Evolutionary conservation across 2,888 invertebrate species (phyloP), one percentile per base, ranked within the genome.

Genomic region (Cephus runcator): DNA sequence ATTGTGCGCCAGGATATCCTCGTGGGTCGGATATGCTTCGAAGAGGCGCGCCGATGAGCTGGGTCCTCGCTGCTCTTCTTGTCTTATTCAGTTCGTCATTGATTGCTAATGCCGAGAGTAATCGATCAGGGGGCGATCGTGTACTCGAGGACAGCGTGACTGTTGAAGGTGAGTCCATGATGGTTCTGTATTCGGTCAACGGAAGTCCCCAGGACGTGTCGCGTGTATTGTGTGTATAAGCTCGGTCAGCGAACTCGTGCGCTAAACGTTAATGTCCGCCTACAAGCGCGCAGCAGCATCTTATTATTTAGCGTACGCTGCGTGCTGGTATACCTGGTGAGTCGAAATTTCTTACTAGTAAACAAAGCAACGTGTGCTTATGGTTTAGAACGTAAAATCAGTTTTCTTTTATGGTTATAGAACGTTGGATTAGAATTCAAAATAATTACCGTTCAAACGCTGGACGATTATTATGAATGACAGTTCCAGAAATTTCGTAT

Each of bases 111-210:
- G 56, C 56, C 9, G 23, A 23, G 9, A 56, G 56, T 56, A 56
- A 23, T 56, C 56, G 23, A 56, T 23, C 56, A 23, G 56, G 56
- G 56, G 56, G 23, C 56, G 56, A 56, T 1, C 56, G 23, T 56
- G 15, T 56, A 23, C 56, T 92, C 3, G 91, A 93, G 35, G 93
- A 93, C 88, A 92, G 93, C 79, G 92, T 93, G 83, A 90, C 93
- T 83, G 84, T 93, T 78, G 92, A 92, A 84, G 93, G 93, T 93
- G 86, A 92, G 92, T 77, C 12, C n/a, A 34, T 73, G 73, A 56
- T 69, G 76, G 76, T 82, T 79, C 85, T 81, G 73, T 83, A 83
- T 76, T 83, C 81, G 83, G 83, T 75, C 73, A 86, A 80, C 86
- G 86, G 85, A 86, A 85, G 83, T 80, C 80, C 76, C 81, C 80